phyloP scores from a whole-genome alignment of 2,113 vertebrate genomes.

The Ceyx melanurus region DNA sequence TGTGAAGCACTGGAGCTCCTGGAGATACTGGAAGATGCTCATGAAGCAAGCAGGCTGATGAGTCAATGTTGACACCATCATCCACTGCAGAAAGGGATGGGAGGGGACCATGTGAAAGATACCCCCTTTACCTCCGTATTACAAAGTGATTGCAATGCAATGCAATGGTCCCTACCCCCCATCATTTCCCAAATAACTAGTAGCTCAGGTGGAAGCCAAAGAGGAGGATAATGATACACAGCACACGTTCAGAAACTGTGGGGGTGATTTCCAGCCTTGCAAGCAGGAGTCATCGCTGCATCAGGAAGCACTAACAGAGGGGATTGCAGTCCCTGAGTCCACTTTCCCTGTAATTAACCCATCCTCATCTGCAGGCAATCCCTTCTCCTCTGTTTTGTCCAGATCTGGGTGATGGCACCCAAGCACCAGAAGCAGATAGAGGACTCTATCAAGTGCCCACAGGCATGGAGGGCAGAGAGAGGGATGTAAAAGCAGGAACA shows the following conservation, averaged over 20 bases:
- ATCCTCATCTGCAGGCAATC: no score
- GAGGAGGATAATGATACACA: neutral
- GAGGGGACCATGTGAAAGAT: neutral
- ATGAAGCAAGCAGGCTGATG: neutral
- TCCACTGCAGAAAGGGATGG: neutral
- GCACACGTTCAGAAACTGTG: neutral
- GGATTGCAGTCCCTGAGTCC: neutral
- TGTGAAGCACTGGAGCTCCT: neutral
- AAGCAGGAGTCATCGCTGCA: neutral
- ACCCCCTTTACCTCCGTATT: rapidly evolving
- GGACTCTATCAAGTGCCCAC: neutral
- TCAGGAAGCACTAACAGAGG: neutral
- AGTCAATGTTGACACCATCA: neutral
- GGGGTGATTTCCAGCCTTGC: neutral
- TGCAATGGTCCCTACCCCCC: neutral
- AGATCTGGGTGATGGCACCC: neutral
- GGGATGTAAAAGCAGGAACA: neutral
- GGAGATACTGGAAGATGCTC: neutral
- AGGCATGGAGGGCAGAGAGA: rapidly evolving
- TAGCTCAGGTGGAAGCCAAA: neutral
- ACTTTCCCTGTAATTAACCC: neutral
- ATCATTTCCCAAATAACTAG: neutral
- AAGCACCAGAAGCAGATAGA: neutral
- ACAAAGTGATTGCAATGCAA: neutral
- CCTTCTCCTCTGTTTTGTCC: neutral